Percentiles rank a stretch among this genome's conserved stretches.
Evolutionary conservation across 2,888 invertebrate species (phyloP).

Genomic region (Eurytoma californica): DNA sequence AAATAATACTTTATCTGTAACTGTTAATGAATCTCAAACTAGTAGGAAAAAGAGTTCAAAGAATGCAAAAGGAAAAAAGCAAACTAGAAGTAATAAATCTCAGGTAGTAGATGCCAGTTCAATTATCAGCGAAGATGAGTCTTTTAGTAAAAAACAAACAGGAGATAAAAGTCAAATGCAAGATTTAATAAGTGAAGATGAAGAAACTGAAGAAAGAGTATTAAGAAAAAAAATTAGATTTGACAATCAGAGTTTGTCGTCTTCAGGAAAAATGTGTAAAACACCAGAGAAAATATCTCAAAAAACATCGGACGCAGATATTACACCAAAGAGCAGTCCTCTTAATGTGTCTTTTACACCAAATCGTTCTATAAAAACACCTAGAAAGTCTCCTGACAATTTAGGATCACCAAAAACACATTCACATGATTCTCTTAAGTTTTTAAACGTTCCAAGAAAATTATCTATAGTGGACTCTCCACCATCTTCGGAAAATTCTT

Average conservation of each 20-base stretch:
- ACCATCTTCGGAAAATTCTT: constrained; percentile 55
- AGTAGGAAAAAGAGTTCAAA: constrained; percentile 30
- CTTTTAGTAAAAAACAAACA: constrained; percentile 33
- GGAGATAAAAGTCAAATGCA: constrained; percentile 8
- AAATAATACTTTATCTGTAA: constrained; percentile 33
- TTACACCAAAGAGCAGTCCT: constrained; percentile 66
- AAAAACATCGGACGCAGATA: constrained; percentile 34
- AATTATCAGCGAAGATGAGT: constrained; percentile 50
- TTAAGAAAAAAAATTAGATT: constrained; percentile 25
- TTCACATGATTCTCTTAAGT: constrained; percentile 54
- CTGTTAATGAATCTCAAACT: constrained; percentile 18
- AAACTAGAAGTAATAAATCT: constrained; percentile 30
- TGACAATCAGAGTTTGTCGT: background rate
- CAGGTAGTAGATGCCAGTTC: constrained; percentile 30
- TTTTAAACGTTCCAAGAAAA: constrained; percentile 64
- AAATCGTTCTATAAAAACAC: constrained; percentile 64
- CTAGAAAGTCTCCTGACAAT: constrained; percentile 64
- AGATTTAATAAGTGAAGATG: constrained; percentile 47
- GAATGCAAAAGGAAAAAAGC: constrained; percentile 22
- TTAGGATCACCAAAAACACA: constrained; percentile 65
- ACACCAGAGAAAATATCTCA: constrained; percentile 48
- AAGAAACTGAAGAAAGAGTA: constrained; percentile 8
- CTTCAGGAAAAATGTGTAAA: constrained; percentile 3
- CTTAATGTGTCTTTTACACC: constrained; percentile 63
- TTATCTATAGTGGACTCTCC: constrained; percentile 60